Percentiles rank a stretch among this genome's conserved stretches.
Evolutionary conservation across 2,797 vertebrate genomes (phyloP).

Genomic region (Falco naumanni): DNA sequence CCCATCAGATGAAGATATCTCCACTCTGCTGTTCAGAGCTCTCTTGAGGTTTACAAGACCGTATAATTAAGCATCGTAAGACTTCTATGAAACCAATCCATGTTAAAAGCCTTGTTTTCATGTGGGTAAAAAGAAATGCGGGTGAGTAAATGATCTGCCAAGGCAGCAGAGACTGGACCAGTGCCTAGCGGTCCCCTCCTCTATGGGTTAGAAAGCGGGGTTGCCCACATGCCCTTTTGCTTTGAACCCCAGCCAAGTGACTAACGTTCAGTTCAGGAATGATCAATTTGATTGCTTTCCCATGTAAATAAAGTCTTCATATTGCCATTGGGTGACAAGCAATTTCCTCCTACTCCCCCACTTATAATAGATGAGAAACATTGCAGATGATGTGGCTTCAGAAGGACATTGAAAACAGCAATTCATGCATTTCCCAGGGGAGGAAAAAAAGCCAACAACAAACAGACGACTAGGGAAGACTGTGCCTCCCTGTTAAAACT

Average conservation of each 20-base stretch:
- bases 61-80: not conserved
- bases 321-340: constrained; percentile 8
- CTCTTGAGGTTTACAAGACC: not conserved
- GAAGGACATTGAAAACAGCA: not conserved
- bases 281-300: constrained; percentile 38
- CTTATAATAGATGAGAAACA: not conserved
- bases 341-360: constrained; percentile 31
- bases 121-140: not conserved
- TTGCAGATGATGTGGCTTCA: not conserved
- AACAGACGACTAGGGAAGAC: not conserved
- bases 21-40: not conserved
- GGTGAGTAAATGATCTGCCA: not conserved
- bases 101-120: not conserved
- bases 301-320: constrained; percentile 33
- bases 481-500: not conserved
- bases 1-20: not conserved
- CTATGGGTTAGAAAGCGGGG: not conserved
- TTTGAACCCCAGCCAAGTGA: not conserved
- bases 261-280: not conserved
- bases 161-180: not conserved
- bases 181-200: not conserved
- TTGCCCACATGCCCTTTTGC: not conserved
- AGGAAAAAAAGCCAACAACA: too few species aligned
- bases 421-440: not conserved
- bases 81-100: not conserved